A percentile compares a stretch with the other conserved stretches of the same genome.
phyloP scores from a whole-genome alignment of 2,113 vertebrate species.

The Muscicapa adusta region DNA sequence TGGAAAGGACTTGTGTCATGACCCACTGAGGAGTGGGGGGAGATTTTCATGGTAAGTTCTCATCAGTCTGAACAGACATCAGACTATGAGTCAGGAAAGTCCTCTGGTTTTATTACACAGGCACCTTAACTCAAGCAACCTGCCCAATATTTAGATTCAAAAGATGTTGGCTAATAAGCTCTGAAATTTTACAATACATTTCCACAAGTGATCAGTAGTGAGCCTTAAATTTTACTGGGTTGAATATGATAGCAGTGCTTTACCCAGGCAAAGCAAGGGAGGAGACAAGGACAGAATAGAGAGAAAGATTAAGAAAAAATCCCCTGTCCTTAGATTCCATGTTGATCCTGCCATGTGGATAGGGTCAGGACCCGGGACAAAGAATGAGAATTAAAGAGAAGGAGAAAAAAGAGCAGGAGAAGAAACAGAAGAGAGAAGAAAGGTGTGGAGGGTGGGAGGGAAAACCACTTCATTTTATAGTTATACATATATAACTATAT shows the following conservation, averaged over 20 bases:
- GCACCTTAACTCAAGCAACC: fast-evolving
- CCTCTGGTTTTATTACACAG: background rate
- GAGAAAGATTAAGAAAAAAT: background rate
- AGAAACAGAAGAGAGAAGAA: background rate
- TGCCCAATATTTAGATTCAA: background rate
- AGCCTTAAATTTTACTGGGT: background rate
- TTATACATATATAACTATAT: no score
- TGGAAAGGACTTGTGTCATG: background rate
- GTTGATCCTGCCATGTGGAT: background rate
- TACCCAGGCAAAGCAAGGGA: background rate
- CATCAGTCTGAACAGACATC: background rate
- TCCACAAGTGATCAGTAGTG: background rate
- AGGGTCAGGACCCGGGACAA: background rate
- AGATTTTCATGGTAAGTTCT: background rate
- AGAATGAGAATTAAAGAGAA: background rate
- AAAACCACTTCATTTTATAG: background rate
- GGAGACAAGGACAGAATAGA: background rate
- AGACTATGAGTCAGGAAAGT: fast-evolving
- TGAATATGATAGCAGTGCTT: background rate
- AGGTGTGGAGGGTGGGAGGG: fast-evolving
- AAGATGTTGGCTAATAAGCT: background rate
- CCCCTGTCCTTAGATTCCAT: no score
- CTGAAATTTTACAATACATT: background rate
- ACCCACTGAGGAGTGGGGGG: background rate
- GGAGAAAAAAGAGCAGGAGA: background rate